These are phyloP conservation scores for Ceyx melanurus DNA, from an alignment of 2,113 vertebrate species.

Conservation along the genomic window DNA sequence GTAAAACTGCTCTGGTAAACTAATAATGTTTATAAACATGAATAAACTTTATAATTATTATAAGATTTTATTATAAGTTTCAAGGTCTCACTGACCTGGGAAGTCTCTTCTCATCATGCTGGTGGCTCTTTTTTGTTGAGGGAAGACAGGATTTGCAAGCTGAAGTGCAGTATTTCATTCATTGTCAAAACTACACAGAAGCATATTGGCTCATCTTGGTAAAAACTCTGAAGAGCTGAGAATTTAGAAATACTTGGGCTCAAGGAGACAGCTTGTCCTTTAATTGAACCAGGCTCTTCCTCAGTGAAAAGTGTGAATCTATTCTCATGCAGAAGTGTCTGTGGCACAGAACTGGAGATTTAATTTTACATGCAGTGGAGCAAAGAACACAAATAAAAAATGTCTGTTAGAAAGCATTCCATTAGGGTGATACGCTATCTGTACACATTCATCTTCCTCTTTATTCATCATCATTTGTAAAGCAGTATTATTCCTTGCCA, in stretches of 20 bases:
- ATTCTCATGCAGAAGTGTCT: conserved; percentile 4
- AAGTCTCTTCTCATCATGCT: not conserved
- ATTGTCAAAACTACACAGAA: not conserved
- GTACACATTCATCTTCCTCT: conserved; percentile 67
- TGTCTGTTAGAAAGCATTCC: conserved; percentile 47
- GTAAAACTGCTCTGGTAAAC: not conserved
- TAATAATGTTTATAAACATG: not conserved
- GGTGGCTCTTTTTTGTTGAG: not conserved
- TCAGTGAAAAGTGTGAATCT: not conserved
- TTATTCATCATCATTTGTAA: conserved; percentile 70
- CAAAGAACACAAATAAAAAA: conserved; percentile 60
- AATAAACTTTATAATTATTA: no score
- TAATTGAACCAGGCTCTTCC: not conserved
- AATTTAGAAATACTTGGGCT: not conserved
- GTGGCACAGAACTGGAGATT: conserved; percentile 32
- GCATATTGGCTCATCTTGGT: not conserved
- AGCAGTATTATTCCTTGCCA: conserved; percentile 64
- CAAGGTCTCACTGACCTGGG: not conserved
- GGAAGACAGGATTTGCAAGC: not conserved
- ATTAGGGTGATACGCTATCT: conserved; percentile 58
- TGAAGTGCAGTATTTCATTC: not conserved
- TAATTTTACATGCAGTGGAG: conserved; percentile 65
- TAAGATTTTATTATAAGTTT: not conserved
- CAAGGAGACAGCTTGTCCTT: not conserved
- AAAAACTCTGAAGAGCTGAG: not conserved